Evolutionary conservation across 2,113 vertebrate species (phyloP).

Genomic region (Sturnira hondurensis): DNA sequence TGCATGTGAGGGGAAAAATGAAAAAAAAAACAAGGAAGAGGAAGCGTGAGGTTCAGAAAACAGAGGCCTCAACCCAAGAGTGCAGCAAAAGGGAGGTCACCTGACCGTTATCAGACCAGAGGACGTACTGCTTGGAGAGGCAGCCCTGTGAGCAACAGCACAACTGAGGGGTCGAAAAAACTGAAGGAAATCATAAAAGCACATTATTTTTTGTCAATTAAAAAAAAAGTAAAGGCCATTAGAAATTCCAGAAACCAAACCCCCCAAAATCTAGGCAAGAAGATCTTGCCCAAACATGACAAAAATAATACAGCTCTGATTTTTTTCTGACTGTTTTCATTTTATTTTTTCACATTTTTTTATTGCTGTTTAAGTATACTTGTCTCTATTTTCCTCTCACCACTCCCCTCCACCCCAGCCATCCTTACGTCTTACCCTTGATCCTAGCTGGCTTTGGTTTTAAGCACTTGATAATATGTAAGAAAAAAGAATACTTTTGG

Average conservation of each 20-base stretch:
- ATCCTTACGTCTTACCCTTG: too few species aligned
- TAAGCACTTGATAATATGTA: neutral
- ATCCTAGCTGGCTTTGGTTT: neutral
- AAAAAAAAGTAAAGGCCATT: neutral
- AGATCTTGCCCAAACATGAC: neutral
- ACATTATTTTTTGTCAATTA: neutral
- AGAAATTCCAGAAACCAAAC: neutral
- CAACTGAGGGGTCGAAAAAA: neutral
- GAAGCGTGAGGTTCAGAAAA: neutral
- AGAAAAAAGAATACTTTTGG: neutral
- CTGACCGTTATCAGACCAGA: neutral
- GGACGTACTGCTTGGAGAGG: neutral
- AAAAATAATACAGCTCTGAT: neutral
- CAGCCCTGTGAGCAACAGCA: fast-evolving
- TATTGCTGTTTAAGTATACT: too few species aligned
- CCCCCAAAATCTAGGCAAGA: neutral
- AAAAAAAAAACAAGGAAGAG: neutral
- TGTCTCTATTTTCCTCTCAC: too few species aligned
- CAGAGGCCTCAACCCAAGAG: neutral
- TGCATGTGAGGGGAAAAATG: neutral
- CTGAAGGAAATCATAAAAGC: neutral
- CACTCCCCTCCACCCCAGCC: too few species aligned
- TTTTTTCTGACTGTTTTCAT: neutral
- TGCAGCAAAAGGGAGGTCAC: neutral
- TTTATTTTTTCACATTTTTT: too few species aligned